Percentiles rank a stretch among this genome's conserved stretches.
Conservation (phyloP, 2,797 vertebrate species). For the Telmatherina bonti region DNA sequence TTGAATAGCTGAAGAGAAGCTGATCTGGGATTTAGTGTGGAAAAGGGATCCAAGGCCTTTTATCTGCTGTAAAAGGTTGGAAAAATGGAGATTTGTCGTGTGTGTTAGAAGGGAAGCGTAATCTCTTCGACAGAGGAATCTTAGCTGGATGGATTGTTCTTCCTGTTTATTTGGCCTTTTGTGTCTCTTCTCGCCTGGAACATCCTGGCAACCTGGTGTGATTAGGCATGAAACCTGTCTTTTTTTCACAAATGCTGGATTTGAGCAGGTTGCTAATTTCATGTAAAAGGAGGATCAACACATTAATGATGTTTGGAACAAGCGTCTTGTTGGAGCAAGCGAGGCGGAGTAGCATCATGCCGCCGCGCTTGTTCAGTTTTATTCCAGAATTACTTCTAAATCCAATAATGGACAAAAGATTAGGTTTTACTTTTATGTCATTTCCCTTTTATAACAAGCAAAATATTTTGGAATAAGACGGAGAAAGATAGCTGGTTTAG, state of each 20-base stretch:
- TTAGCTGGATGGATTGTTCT: slow-evolving; percentile 59
- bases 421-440: slow-evolving; percentile 14
- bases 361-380: slow-evolving; percentile 41
- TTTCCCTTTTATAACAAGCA: slow-evolving; percentile 13
- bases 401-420: slow-evolving; percentile 49
- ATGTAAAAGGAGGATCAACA: slow-evolving; percentile 63
- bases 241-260: slow-evolving; percentile 41
- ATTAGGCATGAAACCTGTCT: slow-evolving; percentile 44
- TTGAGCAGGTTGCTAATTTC: slow-evolving; percentile 68
- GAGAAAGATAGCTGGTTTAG: slow-evolving; percentile 59
- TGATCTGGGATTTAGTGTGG: slow-evolving; percentile 76
- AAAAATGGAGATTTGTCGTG: slow-evolving; percentile 79
- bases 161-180: slow-evolving; percentile 60
- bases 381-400: slow-evolving; percentile 50
- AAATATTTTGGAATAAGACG: slow-evolving; percentile 39
- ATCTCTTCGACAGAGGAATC: slow-evolving; percentile 71
- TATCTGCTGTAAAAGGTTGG: slow-evolving; percentile 79
- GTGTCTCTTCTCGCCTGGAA: slow-evolving; percentile 34
- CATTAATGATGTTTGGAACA: slow-evolving; percentile 78
- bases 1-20: slow-evolving; percentile 71
- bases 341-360: slow-evolving; percentile 57
- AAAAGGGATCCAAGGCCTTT: slow-evolving; percentile 74
- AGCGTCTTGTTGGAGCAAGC: slow-evolving; percentile 71
- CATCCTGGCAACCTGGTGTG: slow-evolving; percentile 44
- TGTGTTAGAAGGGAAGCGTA: slow-evolving; percentile 74